These are phyloP conservation scores for Saxidomus purpurata DNA, from an alignment of 1,140 invertebrate genomes.

Conservation along the genomic window DNA sequence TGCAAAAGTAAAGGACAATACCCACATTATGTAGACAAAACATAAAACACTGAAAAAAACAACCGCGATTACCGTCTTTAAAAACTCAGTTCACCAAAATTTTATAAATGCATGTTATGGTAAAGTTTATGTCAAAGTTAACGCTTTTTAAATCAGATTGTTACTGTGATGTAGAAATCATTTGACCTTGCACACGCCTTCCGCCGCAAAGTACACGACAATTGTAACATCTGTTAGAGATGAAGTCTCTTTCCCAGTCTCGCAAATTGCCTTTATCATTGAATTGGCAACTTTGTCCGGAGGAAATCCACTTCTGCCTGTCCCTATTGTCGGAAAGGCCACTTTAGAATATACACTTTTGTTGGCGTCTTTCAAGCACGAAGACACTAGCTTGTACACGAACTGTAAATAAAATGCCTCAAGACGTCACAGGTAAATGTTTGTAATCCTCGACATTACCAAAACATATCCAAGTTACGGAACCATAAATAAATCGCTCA, in stretches of 20 bases:
- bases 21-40: too few species aligned
- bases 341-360: background rate
- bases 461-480: too few species aligned
- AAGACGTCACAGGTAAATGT: too few species aligned
- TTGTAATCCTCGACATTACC: too few species aligned
- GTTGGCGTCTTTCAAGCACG: background rate
- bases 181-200: background rate
- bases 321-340: background rate
- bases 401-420: background rate
- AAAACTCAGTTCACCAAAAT: too few species aligned
- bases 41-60: too few species aligned
- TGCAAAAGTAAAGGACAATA: too few species aligned
- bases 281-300: background rate
- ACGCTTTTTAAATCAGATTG: too few species aligned
- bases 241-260: background rate
- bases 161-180: background rate
- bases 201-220: background rate
- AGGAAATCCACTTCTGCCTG: background rate
- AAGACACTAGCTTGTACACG: background rate
- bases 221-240: background rate
- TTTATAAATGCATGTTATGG: too few species aligned
- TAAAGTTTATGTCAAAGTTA: too few species aligned
- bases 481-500: too few species aligned
- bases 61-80: too few species aligned
- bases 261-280: background rate